phyloP scores from a whole-genome alignment of 2,113 vertebrate species.

The Sula dactylatra region DNA sequence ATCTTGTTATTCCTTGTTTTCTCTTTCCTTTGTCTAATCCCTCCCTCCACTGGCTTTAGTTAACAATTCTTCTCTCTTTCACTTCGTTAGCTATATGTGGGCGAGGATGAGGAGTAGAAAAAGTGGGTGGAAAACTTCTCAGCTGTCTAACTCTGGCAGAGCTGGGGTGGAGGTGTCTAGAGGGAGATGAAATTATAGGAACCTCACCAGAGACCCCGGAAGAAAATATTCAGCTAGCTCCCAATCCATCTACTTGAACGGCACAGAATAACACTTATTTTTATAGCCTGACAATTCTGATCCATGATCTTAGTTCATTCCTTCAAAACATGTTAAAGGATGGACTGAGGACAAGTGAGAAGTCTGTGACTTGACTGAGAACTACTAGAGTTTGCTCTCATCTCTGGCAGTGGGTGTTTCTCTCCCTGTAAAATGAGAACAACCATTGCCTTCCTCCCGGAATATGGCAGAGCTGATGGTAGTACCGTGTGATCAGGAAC shows the following conservation, averaged over 20 bases:
- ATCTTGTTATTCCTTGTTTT: slow-evolving; percentile 2
- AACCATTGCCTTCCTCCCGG: background rate
- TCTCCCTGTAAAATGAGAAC: background rate
- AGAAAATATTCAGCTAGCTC: background rate
- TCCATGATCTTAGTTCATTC: background rate
- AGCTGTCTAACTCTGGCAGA: slow-evolving; percentile 29
- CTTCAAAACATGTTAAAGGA: slow-evolving; percentile 1
- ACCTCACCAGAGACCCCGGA: background rate
- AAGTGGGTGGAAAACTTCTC: slow-evolving; percentile 40
- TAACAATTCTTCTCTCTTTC: slow-evolving; percentile 25
- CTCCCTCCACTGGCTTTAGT: background rate
- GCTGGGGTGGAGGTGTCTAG: background rate
- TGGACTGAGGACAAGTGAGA: background rate
- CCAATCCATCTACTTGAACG: slow-evolving; percentile 30
- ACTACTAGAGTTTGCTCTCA: background rate
- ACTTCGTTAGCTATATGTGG: slow-evolving; percentile 38
- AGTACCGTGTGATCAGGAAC: background rate
- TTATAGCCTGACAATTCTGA: background rate
- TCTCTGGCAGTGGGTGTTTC: background rate
- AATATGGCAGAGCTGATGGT: background rate
- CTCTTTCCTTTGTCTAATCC: slow-evolving; percentile 4
- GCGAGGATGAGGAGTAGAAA: slow-evolving; percentile 15
- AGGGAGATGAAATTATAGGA: background rate
- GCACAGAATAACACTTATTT: background rate
- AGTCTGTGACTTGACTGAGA: background rate